A percentile compares a stretch with the other conserved stretches of the same genome.
Conservation (phyloP, 2,797 vertebrate genomes). For the Crax fasciolata region DNA sequence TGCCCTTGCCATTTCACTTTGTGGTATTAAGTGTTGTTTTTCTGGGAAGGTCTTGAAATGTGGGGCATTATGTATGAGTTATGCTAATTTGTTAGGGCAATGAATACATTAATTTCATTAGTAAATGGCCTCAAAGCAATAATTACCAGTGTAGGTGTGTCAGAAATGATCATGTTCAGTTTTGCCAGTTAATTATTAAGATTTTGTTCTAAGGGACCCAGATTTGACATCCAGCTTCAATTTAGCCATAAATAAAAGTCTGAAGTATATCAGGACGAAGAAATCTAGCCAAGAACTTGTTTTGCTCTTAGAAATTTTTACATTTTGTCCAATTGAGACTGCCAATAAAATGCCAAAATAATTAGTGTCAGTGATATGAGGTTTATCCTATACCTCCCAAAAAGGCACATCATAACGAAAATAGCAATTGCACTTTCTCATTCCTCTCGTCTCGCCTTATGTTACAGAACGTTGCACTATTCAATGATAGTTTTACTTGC, state of each 20-base stretch:
- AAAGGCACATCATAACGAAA: constrained; percentile 80
- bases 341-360: constrained; percentile 83
- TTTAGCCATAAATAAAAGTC: constrained; percentile 90
- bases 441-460: constrained; percentile 63
- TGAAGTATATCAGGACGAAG: constrained; percentile 84
- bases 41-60: constrained; percentile 90
- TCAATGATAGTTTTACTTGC: constrained; percentile 69
- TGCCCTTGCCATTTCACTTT: constrained; percentile 85
- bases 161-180: constrained; percentile 98
- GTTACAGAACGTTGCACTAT: constrained; percentile 76
- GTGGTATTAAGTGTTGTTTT: constrained; percentile 84
- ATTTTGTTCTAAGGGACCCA: constrained; percentile 95
- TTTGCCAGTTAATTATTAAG: constrained; percentile 99
- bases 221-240: constrained; percentile 91
- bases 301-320: constrained; percentile 67
- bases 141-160: constrained; percentile 99
- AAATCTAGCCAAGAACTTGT: constrained; percentile 85
- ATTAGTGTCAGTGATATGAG: constrained; percentile 78
- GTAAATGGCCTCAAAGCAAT: constrained; percentile 99
- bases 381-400: constrained; percentile 65
- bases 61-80: constrained; percentile 98
- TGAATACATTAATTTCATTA: constrained; percentile 99
- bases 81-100: constrained; percentile 99
- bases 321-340: constrained; percentile 74
- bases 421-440: constrained; percentile 70